phyloP scores from a whole-genome alignment of 2,797 vertebrate genomes.

The Acrossocheilus fasciatus region DNA sequence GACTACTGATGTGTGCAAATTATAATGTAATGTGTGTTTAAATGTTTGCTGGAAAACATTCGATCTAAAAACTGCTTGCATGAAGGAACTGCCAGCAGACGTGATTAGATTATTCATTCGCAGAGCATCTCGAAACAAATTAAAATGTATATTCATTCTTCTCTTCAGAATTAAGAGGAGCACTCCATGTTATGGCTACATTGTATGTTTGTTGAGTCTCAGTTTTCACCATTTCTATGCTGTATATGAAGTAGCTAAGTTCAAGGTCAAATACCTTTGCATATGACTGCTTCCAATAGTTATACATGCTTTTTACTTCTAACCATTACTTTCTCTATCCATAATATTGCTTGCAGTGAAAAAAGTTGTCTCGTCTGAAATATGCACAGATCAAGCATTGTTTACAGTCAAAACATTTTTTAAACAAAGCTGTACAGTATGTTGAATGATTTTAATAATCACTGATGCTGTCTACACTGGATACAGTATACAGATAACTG shows the following conservation, averaged over 20 bases:
- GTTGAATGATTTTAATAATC: too few species aligned
- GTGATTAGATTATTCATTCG: conserved; percentile 32
- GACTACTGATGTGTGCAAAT: conserved; percentile 38
- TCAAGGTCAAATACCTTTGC: neutral
- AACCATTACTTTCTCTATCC: too few species aligned
- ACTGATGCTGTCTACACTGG: too few species aligned
- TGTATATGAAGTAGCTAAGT: neutral
- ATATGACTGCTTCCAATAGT: too few species aligned
- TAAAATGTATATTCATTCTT: conserved; percentile 32
- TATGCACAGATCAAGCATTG: too few species aligned
- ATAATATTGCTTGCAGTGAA: too few species aligned
- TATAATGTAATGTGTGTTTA: conserved; percentile 46
- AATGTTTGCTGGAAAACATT: conserved; percentile 44
- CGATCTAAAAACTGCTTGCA: conserved; percentile 33
- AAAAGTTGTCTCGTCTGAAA: too few species aligned
- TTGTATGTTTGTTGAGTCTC: neutral
- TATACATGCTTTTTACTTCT: too few species aligned
- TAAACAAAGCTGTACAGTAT: too few species aligned
- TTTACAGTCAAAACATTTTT: too few species aligned
- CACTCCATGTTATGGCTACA: neutral
- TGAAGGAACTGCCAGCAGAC: conserved; percentile 36
- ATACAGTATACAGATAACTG: too few species aligned
- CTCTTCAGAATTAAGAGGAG: conserved; percentile 1
- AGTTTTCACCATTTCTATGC: neutral
- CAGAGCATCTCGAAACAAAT: conserved; percentile 7